A percentile compares a stretch with the other conserved stretches of the same genome.
Conservation (phyloP, 2,113 vertebrate species). For the Scatophagus argus region DNA sequence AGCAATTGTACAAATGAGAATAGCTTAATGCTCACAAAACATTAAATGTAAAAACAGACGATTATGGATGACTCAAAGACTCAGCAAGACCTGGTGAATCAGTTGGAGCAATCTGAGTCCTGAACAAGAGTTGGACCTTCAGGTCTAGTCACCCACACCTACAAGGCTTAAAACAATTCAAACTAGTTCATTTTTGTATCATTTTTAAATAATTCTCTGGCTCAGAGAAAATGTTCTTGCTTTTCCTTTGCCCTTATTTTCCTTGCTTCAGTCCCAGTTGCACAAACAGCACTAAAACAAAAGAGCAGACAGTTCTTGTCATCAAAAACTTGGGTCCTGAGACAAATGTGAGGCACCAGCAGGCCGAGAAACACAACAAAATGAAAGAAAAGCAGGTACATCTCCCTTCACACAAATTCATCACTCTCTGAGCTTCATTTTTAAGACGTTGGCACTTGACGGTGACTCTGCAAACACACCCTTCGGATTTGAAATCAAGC, state of each 20-base stretch:
- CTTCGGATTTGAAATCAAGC: conserved; percentile 1
- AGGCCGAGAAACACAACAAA: not conserved
- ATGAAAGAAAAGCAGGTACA: not conserved
- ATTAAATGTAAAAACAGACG: not conserved
- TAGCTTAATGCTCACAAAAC: not conserved
- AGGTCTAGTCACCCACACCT: not conserved
- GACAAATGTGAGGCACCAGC: not conserved
- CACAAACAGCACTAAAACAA: conserved; percentile 4
- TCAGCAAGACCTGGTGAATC: too few species aligned
- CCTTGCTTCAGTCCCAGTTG: not conserved
- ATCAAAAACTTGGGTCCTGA: not conserved
- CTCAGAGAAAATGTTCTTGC: conserved; percentile 4
- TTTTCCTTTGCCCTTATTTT: not conserved
- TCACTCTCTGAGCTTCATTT: conserved; percentile 9
- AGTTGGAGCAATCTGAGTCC: not conserved
- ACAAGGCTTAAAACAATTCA: not conserved
- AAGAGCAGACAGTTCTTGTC: not conserved
- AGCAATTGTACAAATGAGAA: not conserved
- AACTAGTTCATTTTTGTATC: not conserved
- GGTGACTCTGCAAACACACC: conserved; percentile 24
- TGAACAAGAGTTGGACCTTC: not conserved
- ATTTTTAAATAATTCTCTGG: not conserved
- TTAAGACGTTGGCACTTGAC: not conserved
- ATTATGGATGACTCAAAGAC: not conserved
- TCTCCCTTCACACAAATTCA: not conserved